phyloP scores from a whole-genome alignment of 2,797 vertebrate genomes.

The Dallia pectoralis region DNA sequence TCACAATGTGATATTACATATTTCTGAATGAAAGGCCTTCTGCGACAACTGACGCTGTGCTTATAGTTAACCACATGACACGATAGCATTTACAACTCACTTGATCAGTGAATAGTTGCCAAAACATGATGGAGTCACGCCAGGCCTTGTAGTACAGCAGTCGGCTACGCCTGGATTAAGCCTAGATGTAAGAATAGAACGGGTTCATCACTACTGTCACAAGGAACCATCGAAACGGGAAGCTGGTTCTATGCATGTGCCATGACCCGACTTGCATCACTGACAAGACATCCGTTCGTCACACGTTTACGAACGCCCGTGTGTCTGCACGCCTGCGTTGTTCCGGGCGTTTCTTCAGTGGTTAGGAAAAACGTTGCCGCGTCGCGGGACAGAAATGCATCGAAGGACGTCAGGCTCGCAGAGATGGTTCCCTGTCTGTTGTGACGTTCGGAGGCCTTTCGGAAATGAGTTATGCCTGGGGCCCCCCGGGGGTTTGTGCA shows the following conservation, averaged over 20 bases:
- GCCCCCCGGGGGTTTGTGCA: slow-evolving; percentile 48
- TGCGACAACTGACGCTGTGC: slow-evolving; percentile 41
- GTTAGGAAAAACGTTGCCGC: too few species aligned
- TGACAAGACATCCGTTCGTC: slow-evolving; percentile 1
- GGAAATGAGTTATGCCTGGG: slow-evolving; percentile 50
- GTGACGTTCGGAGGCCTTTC: slow-evolving; percentile 19
- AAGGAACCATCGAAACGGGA: slow-evolving; percentile 46
- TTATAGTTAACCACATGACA: slow-evolving; percentile 47
- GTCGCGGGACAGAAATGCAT: not conserved
- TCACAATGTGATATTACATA: not conserved
- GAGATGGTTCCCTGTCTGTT: slow-evolving; percentile 14
- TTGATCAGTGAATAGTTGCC: slow-evolving; percentile 37
- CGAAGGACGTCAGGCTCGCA: not conserved
- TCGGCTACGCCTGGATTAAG: slow-evolving; percentile 23
- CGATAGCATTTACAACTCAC: slow-evolving; percentile 26
- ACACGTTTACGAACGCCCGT: not conserved
- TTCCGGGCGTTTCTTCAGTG: not conserved
- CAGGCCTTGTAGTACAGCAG: slow-evolving; percentile 16
- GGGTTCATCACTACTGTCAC: slow-evolving; percentile 36
- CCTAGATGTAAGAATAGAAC: slow-evolving; percentile 37
- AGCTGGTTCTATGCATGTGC: slow-evolving; percentile 45
- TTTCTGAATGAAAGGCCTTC: not conserved
- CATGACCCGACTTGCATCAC: slow-evolving; percentile 36
- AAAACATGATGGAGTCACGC: slow-evolving; percentile 31
- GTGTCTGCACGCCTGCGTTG: not conserved